A percentile compares a stretch with the other conserved stretches of the same genome.
Conservation (phyloP, 2,888 invertebrate species). For the Prosapia bicincta region DNA sequence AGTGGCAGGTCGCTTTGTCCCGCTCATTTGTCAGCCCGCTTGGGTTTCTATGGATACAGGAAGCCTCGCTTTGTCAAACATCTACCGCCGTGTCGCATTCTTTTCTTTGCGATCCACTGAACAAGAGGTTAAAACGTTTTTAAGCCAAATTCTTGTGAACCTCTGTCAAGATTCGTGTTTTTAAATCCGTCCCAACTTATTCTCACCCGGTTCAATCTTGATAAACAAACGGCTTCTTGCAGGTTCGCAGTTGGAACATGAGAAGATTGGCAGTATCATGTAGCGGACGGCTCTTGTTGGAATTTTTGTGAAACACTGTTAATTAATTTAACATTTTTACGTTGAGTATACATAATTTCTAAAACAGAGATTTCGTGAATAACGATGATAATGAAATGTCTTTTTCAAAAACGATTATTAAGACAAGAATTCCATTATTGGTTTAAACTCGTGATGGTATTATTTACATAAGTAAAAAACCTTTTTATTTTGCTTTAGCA, state of each 20-base stretch:
- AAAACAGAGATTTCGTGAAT: no score
- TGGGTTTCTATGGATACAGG: neutral
- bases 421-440: no score
- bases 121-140: neutral
- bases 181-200: neutral
- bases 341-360: no score
- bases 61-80: neutral
- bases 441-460: no score
- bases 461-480: no score
- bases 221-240: neutral
- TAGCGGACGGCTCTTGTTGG: no score
- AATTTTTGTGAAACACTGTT: no score
- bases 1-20: slow-evolving; percentile 2
- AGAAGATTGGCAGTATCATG: neutral
- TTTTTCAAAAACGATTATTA: no score
- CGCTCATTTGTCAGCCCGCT: neutral
- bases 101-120: neutral
- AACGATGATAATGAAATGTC: no score
- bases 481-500: no score
- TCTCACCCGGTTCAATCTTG: neutral
- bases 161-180: neutral
- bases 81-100: neutral
- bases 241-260: neutral
- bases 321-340: no score
- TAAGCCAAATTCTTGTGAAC: neutral